Percentiles rank a stretch among this genome's conserved stretches.
Evolutionary conservation across 2,113 vertebrate genomes (phyloP).

Genomic region (Synchiropus splendidus): DNA sequence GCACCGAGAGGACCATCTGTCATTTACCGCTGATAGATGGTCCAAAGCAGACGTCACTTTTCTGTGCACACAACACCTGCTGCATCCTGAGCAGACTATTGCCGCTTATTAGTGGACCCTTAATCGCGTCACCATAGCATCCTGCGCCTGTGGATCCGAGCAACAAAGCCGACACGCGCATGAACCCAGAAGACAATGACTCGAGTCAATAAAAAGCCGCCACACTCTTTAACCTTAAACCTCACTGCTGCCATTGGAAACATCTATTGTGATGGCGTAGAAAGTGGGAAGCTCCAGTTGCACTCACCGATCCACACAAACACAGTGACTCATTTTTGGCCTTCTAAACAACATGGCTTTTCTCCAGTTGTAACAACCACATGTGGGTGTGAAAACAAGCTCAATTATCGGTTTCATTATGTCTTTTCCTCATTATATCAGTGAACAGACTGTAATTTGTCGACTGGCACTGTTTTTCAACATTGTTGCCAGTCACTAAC

Average conservation of each 20-base stretch:
- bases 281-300: too few species aligned
- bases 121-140: constrained; percentile 35
- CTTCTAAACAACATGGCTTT: neutral
- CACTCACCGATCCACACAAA: too few species aligned
- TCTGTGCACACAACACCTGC: constrained; percentile 41
- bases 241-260: too few species aligned
- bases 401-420: constrained; percentile 27
- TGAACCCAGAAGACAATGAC: too few species aligned
- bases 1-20: constrained; percentile 65
- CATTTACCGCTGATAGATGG: constrained; percentile 66
- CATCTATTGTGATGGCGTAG: too few species aligned
- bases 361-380: constrained; percentile 20
- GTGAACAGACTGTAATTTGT: constrained; percentile 50
- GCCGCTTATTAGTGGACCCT: constrained; percentile 34
- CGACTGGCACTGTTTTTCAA: constrained; percentile 42
- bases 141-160: neutral
- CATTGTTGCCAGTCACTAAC: constrained; percentile 52
- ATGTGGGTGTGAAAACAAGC: constrained; percentile 30
- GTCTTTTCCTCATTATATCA: constrained; percentile 29
- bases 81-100: constrained; percentile 57
- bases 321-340: too few species aligned
- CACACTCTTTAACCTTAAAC: too few species aligned
- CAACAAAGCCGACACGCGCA: too few species aligned
- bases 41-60: constrained; percentile 48
- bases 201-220: too few species aligned